These are phyloP conservation scores for Diadegma fenestrale DNA, from an alignment of 2,888 invertebrate species.

Conservation along the genomic window DNA sequence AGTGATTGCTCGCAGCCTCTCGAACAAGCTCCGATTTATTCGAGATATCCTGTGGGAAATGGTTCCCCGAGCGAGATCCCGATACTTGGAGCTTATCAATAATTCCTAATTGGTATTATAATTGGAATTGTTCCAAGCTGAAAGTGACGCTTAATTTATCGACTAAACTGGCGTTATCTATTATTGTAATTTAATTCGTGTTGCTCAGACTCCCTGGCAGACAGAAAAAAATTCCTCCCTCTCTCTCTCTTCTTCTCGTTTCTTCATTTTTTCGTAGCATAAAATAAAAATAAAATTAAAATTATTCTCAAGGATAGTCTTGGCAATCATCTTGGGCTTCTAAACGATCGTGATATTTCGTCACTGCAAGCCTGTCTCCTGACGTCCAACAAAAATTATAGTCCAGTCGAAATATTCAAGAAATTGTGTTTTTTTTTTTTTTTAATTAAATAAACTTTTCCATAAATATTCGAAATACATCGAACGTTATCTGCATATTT, in stretches of 20 bases:
- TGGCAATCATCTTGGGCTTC: constrained; percentile 45
- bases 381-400: constrained; percentile 33
- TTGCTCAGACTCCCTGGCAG: constrained; percentile 35
- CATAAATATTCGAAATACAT: neutral
- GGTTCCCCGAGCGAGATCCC: constrained; percentile 7
- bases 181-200: constrained; percentile 67
- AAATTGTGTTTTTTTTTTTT: constrained; percentile 15
- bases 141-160: constrained; percentile 57
- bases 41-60: constrained; percentile 31
- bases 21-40: constrained; percentile 37
- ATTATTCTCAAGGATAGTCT: constrained; percentile 61
- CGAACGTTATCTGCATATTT: neutral
- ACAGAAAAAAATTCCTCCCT: constrained; percentile 34
- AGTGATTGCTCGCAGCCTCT: constrained; percentile 15
- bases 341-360: constrained; percentile 60
- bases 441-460: constrained; percentile 30
- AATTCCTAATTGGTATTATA: constrained; percentile 66
- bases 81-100: constrained; percentile 50
- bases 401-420: constrained; percentile 3
- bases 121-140: constrained; percentile 62
- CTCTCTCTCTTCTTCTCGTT: neutral
- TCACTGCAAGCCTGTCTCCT: constrained; percentile 44
- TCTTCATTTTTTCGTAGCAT: constrained; percentile 10
- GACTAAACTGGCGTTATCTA: constrained; percentile 62
- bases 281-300: constrained; percentile 50